Evolutionary conservation across 2,113 vertebrate genomes (phyloP).

Genomic region (Pachyramphus minor): DNA sequence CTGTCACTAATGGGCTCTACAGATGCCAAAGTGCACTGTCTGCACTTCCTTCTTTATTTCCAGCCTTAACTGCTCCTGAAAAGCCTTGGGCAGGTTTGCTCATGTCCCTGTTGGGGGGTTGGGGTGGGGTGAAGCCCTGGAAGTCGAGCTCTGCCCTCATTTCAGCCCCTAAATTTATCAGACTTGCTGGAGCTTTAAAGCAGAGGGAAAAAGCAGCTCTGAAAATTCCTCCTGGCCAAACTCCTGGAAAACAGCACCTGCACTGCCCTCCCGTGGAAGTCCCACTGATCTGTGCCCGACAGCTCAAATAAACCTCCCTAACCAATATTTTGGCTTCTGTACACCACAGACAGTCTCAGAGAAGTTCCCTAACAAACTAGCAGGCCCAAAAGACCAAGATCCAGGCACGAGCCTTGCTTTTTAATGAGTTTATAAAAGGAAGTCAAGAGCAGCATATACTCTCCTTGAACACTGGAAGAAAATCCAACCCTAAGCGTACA

Average conservation of each 20-base stretch:
- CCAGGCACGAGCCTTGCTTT: neutral
- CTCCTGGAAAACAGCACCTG: neutral
- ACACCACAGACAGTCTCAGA: rapidly evolving
- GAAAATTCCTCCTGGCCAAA: rapidly evolving
- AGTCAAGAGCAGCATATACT: neutral
- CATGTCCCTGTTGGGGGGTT: rapidly evolving
- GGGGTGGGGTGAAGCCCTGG: neutral
- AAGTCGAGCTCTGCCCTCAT: neutral
- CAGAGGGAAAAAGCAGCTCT: neutral
- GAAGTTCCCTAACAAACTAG: neutral
- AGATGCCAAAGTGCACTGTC: neutral
- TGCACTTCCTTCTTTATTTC: neutral
- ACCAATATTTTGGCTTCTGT: rapidly evolving
- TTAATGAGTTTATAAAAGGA: neutral
- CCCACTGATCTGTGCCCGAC: rapidly evolving
- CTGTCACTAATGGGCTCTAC: neutral
- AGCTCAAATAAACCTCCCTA: rapidly evolving
- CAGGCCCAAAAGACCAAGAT: neutral
- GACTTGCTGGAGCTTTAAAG: neutral
- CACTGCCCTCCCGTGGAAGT: constrained; percentile 15
- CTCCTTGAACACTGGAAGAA: neutral
- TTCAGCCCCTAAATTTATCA: neutral
- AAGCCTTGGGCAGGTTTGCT: neutral
- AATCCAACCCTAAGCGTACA: neutral
- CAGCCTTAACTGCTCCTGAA: neutral